Conservation (phyloP, 1,140 invertebrate genomes). For the Trachelipus rathkii region DNA sequence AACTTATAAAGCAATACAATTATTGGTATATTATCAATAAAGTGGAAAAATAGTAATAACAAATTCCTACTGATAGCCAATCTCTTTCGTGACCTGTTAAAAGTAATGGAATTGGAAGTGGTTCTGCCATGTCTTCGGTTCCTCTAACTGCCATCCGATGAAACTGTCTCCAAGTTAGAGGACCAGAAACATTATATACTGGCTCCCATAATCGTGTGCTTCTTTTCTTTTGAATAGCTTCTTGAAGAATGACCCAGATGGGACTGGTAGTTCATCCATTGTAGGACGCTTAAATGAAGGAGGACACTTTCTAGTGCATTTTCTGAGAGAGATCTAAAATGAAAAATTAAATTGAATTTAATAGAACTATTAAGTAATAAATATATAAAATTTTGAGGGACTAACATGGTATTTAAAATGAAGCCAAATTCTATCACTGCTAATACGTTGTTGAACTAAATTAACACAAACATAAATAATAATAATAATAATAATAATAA, state of each 20-base stretch:
- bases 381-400: no score
- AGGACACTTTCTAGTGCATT: neutral
- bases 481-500: no score
- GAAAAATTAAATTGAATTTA: no score
- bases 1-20: no score
- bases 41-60: no score
- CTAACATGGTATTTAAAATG: no score
- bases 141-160: slow-evolving; percentile 79
- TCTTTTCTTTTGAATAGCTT: slow-evolving; percentile 69
- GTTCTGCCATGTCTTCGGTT: slow-evolving; percentile 90
- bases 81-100: slow-evolving; percentile 92
- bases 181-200: slow-evolving; percentile 27
- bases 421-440: no score
- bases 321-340: neutral
- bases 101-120: slow-evolving; percentile 90
- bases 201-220: slow-evolving; percentile 64
- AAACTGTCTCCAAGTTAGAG: slow-evolving; percentile 91
- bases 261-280: slow-evolving; percentile 69
- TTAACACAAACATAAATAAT: no score
- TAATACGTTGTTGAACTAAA: no score
- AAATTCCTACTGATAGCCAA: slow-evolving; percentile 86
- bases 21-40: no score
- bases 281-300: slow-evolving; percentile 49
- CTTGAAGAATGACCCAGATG: slow-evolving; percentile 65
- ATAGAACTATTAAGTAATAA: no score